Base-by-base conservation (phyloP, 2,113 vertebrate genomes). In the Zingel zingel region DNA sequence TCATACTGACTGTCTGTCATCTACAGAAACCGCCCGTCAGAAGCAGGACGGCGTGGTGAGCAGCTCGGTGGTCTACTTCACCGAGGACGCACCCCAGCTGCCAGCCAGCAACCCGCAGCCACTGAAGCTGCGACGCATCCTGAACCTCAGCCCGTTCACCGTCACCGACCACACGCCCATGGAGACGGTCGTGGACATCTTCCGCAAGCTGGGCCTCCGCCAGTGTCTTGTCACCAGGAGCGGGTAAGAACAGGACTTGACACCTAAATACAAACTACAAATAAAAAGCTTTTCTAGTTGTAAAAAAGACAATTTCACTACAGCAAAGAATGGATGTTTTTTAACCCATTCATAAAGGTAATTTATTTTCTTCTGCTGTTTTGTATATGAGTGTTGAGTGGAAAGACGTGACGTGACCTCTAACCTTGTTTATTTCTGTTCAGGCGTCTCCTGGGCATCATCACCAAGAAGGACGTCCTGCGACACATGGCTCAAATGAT, bases 401-500 rank as follows among this genome's bases (percentile, higher is more conserved):
- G 39, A 39, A 11, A 43, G 39, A 2, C 39, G 10, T 43, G 10
- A 43, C 3, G 3, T 56, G 56, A 58, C 56, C 58, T 30, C 59
- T 62, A 36, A 43, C 33, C 59, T 27, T 48, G 13, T 21, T 12
- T 13, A 6, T 27, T 30, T 23, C 9, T 21, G 56, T 18, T 58
- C 84, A 96, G 95, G 67, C 95, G 95, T 18, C 93, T 96, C 2
- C 90, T 96, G 64, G 95, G 95, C 45, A 96, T 96, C 92, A 95
- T 96, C 91, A 99, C 98, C 3, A 99, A 99, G 96, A 99, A 99
- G 92, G 98, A 99, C 81, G 98, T 99, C 63, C 96, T 99, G 87
- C 96, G 98, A 68, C 98, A 99, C 94, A 99, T 99, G 98, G 98
- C 98, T 47, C 98, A 99, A 90, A 99, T 99, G 98, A 97, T 97